Base-by-base conservation (phyloP, 2,888 invertebrate genomes). In the Patella caerulea region DNA sequence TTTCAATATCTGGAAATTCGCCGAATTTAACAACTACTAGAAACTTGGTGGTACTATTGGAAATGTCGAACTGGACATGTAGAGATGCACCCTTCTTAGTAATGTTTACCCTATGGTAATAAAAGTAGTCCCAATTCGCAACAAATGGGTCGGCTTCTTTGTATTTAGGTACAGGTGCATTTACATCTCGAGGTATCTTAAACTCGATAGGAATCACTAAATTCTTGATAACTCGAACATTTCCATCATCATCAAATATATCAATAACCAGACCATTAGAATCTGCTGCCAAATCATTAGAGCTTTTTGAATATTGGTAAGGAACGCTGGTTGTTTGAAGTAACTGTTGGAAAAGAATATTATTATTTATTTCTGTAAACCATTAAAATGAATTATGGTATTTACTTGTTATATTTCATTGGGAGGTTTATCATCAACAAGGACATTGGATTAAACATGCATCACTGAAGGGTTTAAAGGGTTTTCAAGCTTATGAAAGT, bases 181-280 rank as follows among this genome's bases (percentile, higher is more conserved):
- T 80, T 29, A 34, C 54, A 45, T 84, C 85, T 15, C 84, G 75
- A 0, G 86, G 86, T 12, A 89, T 86, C n/a, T 55, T 71, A 24
- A 89, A 80, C 59, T 81, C 80, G 53, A 90, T 77, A 3, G 87
- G 86, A 19, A 78, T 69, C n/a, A 34, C 73, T 4, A 80, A n/a
- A 34, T 78, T 72, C 12, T 29, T 29, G 0, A 83, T 79, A 7
- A 52, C 59, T 15, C 83, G 17, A 59, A 72, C 45, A 45, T 56
- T 34, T 19, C 79, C 82, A 15, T 78, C 73, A 2, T 72, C 72
- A 17, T 75, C 75, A 54, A 73, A 82, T 19, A 84, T n/a, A 53
- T 79, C 79, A 69, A 85, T 76, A 17, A 78, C 72, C 19, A 85
- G 59, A 24, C 79, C 80, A 29, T 78, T 74, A 15, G 77, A 80